phyloP scores from a whole-genome alignment of 2,888 invertebrate genomes.

The Drosophila putrida region DNA sequence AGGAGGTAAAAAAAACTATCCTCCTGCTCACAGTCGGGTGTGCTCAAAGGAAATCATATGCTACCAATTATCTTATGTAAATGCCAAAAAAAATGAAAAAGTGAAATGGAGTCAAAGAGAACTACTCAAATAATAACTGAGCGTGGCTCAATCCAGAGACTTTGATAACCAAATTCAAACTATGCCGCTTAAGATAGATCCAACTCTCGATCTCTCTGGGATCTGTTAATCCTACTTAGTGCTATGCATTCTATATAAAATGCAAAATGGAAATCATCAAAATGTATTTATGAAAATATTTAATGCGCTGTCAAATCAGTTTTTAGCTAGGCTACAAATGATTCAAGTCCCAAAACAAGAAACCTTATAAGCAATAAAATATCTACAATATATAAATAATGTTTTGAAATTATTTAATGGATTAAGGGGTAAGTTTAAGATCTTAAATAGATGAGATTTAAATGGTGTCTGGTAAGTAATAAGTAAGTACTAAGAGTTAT shows the following conservation, averaged over 20 bases:
- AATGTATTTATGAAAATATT: conserved; percentile 29
- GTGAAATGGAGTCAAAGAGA: conserved; percentile 5
- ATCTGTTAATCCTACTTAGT: conserved; percentile 20
- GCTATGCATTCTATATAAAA: conserved; percentile 20
- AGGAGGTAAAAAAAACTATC: not conserved
- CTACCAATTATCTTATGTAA: conserved; percentile 68
- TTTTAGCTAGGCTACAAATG: conserved; percentile 55
- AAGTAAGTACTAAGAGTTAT: too few species aligned
- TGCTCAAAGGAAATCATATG: conserved; percentile 60
- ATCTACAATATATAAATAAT: conserved; percentile 15
- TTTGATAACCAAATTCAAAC: conserved; percentile 32
- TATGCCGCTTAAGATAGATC: conserved; percentile 28
- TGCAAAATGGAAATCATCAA: conserved; percentile 4
- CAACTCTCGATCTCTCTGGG: not conserved
- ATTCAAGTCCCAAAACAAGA: conserved; percentile 16
- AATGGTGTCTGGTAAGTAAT: too few species aligned
- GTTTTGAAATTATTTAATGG: not conserved
- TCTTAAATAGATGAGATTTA: not conserved
- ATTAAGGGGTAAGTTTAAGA: not conserved
- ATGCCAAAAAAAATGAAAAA: conserved; percentile 69
- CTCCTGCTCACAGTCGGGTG: conserved; percentile 23
- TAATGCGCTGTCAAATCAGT: conserved; percentile 8
- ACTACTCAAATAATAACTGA: conserved; percentile 43
- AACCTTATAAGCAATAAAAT: conserved; percentile 26
- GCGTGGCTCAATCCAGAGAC: conserved; percentile 71